Conservation (phyloP, 2,888 invertebrate genomes). For the Keiferia lycopersicella region DNA sequence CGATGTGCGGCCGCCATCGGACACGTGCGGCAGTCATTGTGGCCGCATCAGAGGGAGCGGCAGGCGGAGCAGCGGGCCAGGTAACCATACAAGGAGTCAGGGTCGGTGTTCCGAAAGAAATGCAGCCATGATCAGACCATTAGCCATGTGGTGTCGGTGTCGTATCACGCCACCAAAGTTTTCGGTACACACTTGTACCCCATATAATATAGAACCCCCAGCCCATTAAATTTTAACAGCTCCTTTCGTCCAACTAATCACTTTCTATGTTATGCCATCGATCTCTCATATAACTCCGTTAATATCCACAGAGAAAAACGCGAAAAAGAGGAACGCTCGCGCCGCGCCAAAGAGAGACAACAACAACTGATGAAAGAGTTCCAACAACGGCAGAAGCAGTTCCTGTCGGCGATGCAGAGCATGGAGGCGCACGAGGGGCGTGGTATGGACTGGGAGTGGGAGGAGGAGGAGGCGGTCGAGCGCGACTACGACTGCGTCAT, state of each 20-base stretch:
- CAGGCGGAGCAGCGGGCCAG: conserved; percentile 87
- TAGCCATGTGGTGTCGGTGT: too few relatives aligned
- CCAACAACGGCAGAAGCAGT: conserved; percentile 93
- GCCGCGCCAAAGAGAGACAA: conserved; percentile 93
- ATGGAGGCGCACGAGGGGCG: conserved; percentile 70
- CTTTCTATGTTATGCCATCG: too few relatives aligned
- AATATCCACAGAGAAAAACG: conserved; percentile 79
- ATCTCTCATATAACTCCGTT: neutral
- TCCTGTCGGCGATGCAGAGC: conserved; percentile 84
- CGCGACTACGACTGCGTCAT: conserved; percentile 97
- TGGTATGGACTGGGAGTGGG: conserved; percentile 78
- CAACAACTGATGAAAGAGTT: conserved; percentile 96
- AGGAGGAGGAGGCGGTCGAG: conserved; percentile 81
- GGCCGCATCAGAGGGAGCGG: conserved; percentile 91
- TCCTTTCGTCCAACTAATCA: too few relatives aligned
- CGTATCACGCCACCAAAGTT: too few relatives aligned
- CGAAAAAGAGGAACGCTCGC: conserved; percentile 91
- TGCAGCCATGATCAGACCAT: too few relatives aligned
- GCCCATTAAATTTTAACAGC: too few relatives aligned
- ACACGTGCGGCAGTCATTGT: conserved; percentile 86
- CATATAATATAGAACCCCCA: too few relatives aligned
- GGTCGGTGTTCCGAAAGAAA: too few relatives aligned
- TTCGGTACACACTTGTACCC: too few relatives aligned
- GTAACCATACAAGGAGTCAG: conserved; percentile 47
- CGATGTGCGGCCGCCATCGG: conserved; percentile 86